Conservation (phyloP, 2,113 vertebrate genomes). For the Anas platyrhynchos region DNA sequence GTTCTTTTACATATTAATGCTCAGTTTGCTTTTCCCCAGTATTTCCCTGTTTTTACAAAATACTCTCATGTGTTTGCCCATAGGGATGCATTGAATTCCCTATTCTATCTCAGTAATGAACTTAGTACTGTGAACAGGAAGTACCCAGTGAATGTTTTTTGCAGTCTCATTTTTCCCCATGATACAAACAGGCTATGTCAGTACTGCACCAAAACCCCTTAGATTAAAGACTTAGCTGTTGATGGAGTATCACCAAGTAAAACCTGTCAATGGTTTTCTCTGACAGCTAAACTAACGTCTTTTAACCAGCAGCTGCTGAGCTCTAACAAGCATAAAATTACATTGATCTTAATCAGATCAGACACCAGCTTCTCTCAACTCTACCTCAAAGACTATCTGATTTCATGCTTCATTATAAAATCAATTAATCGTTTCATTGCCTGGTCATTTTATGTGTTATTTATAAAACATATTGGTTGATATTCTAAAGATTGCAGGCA, state of each 20-base stretch:
- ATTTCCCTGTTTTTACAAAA: not conserved
- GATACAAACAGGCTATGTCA: not conserved
- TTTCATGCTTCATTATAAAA: slow-evolving; percentile 63
- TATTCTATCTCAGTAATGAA: not conserved
- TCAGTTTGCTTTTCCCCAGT: not conserved
- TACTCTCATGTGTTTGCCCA: not conserved
- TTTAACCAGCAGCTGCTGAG: not conserved
- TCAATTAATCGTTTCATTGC: slow-evolving; percentile 57
- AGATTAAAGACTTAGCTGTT: not conserved
- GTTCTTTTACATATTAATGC: not conserved
- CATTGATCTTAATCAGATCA: slow-evolving; percentile 64
- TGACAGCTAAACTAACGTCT: not conserved
- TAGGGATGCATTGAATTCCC: not conserved
- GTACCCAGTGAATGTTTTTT: not conserved
- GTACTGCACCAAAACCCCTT: not conserved
- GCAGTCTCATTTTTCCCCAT: not conserved
- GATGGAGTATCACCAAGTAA: rapidly evolving
- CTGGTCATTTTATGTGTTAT: not conserved
- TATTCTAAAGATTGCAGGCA: not conserved
- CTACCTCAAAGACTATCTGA: slow-evolving; percentile 33
- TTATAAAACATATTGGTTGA: not conserved
- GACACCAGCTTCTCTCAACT: slow-evolving; percentile 42
- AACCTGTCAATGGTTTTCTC: not conserved
- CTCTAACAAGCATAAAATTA: not conserved
- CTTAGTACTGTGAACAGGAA: not conserved